A percentile compares a stretch with the other conserved stretches of the same genome.
These are phyloP conservation scores for Passer montanus DNA, from an alignment of 2,113 vertebrate species.

Conservation along the genomic window DNA sequence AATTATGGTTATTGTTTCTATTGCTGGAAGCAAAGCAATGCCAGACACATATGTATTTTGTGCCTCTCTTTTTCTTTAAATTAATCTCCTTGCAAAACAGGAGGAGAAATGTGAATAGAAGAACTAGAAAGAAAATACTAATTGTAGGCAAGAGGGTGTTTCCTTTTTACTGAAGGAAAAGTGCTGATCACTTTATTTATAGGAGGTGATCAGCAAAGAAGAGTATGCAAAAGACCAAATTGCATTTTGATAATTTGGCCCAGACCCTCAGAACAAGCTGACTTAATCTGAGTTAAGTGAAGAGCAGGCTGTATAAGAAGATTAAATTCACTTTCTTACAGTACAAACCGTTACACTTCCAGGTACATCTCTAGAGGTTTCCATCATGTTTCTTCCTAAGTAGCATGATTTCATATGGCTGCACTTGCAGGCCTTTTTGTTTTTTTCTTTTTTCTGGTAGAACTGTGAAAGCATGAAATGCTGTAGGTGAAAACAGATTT, in stretches of 20 bases:
- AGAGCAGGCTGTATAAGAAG: not conserved
- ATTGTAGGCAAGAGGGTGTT: not conserved
- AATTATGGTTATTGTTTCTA: not conserved
- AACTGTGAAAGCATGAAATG: not conserved
- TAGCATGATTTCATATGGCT: not conserved
- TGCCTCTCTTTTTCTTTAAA: not conserved
- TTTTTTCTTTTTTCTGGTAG: not conserved
- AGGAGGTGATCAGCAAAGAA: not conserved
- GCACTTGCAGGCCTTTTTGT: not conserved
- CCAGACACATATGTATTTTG: not conserved
- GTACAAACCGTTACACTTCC: not conserved
- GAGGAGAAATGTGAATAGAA: not conserved
- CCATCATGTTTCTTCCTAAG: not conserved
- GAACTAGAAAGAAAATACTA: not conserved
- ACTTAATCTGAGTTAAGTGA: not conserved
- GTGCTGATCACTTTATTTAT: not conserved
- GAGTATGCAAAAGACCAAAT: not conserved
- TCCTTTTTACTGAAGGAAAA: not conserved
- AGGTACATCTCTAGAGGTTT: not conserved
- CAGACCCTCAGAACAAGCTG: not conserved
- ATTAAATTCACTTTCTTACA: not conserved
- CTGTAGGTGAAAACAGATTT: not conserved
- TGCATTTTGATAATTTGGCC: not conserved
- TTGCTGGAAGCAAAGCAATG: not conserved
- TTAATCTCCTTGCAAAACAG: not conserved